These are phyloP conservation scores for Porites rus DNA, from an alignment of 92 coral and sea anemone species.

Conservation along the genomic window DNA sequence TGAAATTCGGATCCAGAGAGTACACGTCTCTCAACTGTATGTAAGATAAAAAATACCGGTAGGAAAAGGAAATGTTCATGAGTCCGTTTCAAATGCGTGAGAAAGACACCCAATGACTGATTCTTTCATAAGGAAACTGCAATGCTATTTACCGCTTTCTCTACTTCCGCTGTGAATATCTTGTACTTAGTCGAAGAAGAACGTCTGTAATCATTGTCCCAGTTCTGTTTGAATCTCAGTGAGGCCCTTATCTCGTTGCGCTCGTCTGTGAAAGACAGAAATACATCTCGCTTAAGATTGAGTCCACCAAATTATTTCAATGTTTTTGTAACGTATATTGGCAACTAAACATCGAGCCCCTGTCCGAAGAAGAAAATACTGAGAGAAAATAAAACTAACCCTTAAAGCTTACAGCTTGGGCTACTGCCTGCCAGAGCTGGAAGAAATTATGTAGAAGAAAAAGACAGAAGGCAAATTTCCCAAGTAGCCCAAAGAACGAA, in stretches of 20 bases:
- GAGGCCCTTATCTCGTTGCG: constrained; percentile 85
- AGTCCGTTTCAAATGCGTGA: no score
- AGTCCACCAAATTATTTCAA: no score
- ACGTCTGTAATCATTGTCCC: constrained; percentile 87
- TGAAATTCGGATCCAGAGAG: constrained; percentile 67
- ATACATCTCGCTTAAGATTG: background rate
- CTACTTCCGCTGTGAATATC: constrained; percentile 86
- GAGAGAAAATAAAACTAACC: no score
- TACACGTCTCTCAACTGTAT: constrained; percentile 65
- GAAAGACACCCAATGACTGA: no score
- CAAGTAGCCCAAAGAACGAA: no score
- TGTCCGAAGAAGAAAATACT: no score
- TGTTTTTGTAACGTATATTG: no score
- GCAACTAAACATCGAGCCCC: no score
- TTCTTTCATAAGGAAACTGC: background rate
- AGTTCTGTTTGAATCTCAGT: constrained; percentile 93
- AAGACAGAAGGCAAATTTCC: background rate
- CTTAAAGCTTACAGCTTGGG: background rate
- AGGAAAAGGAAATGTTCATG: no score
- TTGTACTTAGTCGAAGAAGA: constrained; percentile 73
- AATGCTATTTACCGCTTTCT: constrained; percentile 74
- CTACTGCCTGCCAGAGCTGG: background rate
- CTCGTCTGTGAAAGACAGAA: constrained; percentile 57
- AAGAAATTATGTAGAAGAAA: background rate
- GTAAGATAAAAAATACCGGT: background rate